These are phyloP conservation scores for Dorcus hopei DNA, from an alignment of 2,888 invertebrate genomes.

Conservation along the genomic window DNA sequence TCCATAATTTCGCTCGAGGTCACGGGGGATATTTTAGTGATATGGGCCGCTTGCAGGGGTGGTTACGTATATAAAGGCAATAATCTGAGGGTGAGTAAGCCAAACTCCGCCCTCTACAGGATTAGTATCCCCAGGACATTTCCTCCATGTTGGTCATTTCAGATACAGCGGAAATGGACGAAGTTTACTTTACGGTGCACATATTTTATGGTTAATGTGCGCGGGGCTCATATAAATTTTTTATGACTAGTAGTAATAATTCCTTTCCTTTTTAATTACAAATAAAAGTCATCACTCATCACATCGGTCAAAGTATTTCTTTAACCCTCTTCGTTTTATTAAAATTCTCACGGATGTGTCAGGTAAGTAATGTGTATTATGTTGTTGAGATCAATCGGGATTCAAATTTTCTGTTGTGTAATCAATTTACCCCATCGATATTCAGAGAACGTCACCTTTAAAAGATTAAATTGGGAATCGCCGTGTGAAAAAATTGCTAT, in stretches of 20 bases:
- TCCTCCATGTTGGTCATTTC: conserved; percentile 19
- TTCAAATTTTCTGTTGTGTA: too few species aligned
- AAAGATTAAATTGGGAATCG: conserved; percentile 4
- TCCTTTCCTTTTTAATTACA: too few species aligned
- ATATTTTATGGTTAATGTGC: conserved; percentile 5
- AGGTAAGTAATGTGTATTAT: too few species aligned
- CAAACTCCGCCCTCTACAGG: conserved; percentile 12
- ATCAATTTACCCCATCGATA: too few species aligned
- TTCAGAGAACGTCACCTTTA: background rate
- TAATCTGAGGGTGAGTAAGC: conserved; percentile 9
- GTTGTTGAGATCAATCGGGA: too few species aligned
- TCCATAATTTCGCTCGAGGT: conserved; percentile 17
- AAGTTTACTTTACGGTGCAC: conserved; percentile 1
- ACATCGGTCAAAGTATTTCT: too few species aligned
- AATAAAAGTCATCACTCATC: too few species aligned
- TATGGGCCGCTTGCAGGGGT: conserved; percentile 8
- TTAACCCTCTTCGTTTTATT: too few species aligned
- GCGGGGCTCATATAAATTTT: conserved; percentile 5
- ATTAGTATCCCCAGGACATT: conserved; percentile 20
- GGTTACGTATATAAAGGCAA: conserved; percentile 15
- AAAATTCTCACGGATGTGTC: too few species aligned
- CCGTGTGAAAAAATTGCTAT: conserved; percentile 16
- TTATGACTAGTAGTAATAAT: too few species aligned
- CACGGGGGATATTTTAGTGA: conserved; percentile 17
- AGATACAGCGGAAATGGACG: conserved; percentile 16